phyloP scores from a whole-genome alignment of 2,113 vertebrate genomes.

The Paraplagusia blochii region DNA sequence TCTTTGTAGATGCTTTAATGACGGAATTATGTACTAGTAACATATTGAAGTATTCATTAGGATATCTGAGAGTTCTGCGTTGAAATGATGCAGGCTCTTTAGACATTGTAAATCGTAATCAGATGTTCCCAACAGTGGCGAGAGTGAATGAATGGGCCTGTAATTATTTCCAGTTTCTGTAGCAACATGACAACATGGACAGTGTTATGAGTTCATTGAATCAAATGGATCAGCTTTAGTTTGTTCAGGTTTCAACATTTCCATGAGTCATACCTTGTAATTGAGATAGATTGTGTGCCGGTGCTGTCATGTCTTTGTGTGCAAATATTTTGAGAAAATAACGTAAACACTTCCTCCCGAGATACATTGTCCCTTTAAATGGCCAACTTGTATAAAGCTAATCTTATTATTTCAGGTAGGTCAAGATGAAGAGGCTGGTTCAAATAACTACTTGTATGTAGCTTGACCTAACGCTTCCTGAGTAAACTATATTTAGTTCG shows the following conservation, averaged over 20 bases:
- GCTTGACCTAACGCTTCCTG: neutral
- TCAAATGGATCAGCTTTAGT: conserved; percentile 37
- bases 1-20: neutral
- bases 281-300: neutral
- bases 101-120: conserved; percentile 42
- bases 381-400: too few species aligned
- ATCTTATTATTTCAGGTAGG: conserved; percentile 43
- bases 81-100: conserved; percentile 18
- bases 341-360: neutral
- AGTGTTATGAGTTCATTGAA: conserved; percentile 49
- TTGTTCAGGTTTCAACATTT: conserved; percentile 14
- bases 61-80: conserved; percentile 1
- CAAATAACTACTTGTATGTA: conserved; percentile 6
- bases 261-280: conserved; percentile 33
- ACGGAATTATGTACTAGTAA: neutral
- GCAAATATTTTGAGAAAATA: neutral
- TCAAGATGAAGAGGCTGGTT: conserved; percentile 12
- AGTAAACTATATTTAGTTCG: conserved; percentile 12
- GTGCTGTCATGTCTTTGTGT: conserved; percentile 14
- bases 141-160: conserved; percentile 28
- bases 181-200: conserved; percentile 53
- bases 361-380: neutral
- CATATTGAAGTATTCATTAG: conserved; percentile 10
- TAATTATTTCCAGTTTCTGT: conserved; percentile 68
- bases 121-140: conserved; percentile 51